A percentile compares a stretch with the other conserved stretches of the same genome.
Evolutionary conservation across 23 tunicate species (phyloP).

Genomic region (Corella eumyota): DNA sequence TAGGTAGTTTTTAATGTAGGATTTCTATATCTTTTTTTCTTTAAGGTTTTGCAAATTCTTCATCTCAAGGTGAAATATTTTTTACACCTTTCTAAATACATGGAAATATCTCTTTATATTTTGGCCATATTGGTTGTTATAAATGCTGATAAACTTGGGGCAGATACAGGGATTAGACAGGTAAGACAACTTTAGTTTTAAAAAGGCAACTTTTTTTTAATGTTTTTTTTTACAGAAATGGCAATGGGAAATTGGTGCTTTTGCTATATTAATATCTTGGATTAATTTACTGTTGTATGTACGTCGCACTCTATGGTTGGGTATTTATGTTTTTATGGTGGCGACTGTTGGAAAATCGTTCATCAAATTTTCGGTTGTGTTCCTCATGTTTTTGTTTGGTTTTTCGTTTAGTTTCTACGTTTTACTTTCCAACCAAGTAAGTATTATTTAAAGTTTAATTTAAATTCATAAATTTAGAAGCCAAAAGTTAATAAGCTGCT

Average conservation of each 20-base stretch:
- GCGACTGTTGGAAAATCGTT: conserved; percentile 31
- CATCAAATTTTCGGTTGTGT: conserved; percentile 23
- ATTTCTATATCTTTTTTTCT: no score
- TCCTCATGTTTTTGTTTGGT: conserved; percentile 44
- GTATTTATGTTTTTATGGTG: conserved; percentile 45
- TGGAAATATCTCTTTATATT: conserved; percentile 24
- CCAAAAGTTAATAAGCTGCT: no score
- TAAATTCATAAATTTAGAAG: no score
- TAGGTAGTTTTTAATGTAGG: no score
- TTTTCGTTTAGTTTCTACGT: conserved; percentile 66
- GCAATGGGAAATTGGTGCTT: conserved; percentile 58
- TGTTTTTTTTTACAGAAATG: conserved; percentile 14
- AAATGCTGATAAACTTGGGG: conserved; percentile 27
- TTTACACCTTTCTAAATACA: conserved; percentile 28
- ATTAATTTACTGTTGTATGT: conserved; percentile 34
- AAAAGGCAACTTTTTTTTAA: no score
- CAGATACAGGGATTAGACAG: conserved; percentile 32
- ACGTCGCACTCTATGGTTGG: conserved; percentile 22
- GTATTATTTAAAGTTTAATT: no score
- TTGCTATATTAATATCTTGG: conserved; percentile 35
- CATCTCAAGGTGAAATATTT: conserved; percentile 33
- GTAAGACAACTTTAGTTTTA: conserved; percentile 6
- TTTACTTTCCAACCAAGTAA: conserved; percentile 42
- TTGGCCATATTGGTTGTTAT: conserved; percentile 34
- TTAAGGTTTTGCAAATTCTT: conserved; percentile 29